Conservation (phyloP, 2,797 vertebrate genomes). For the Spizella passerina region DNA sequence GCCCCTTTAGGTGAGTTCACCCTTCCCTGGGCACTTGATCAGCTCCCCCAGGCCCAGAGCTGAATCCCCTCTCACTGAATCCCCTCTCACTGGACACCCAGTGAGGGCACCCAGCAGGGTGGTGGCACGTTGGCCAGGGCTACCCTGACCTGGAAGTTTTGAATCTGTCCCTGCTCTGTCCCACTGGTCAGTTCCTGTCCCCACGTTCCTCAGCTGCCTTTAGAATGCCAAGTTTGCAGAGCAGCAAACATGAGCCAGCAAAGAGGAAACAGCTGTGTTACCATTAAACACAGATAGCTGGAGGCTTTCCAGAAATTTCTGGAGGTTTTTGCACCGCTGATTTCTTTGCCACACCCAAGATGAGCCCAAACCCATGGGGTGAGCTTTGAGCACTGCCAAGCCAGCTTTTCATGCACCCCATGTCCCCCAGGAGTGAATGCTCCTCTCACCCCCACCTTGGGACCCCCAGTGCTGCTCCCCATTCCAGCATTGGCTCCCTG, state of each 20-base stretch:
- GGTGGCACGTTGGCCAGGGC: background rate
- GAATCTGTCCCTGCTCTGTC: background rate
- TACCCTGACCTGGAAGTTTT: background rate
- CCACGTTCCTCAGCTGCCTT: background rate
- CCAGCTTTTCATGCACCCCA: background rate
- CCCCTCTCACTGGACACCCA: background rate
- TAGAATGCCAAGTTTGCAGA: background rate
- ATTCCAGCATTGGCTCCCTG: background rate
- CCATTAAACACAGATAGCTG: background rate
- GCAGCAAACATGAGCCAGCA: background rate
- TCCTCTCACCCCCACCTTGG: accelerated
- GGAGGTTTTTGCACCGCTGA: background rate
- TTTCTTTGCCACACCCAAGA: background rate
- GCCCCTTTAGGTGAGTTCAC: accelerated
- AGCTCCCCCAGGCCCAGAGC: background rate
- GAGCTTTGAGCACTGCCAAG: background rate
- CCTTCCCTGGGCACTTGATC: background rate
- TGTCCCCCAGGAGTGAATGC: accelerated
- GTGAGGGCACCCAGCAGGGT: background rate
- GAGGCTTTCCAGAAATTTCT: background rate
- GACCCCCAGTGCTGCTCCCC: background rate
- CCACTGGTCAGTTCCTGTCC: background rate
- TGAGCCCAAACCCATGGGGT: background rate
- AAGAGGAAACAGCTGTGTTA: background rate
- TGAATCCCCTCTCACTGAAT: background rate